These are phyloP conservation scores for Cavia porcellus DNA, from an alignment of 2,113 vertebrate genomes.

Conservation along the genomic window DNA sequence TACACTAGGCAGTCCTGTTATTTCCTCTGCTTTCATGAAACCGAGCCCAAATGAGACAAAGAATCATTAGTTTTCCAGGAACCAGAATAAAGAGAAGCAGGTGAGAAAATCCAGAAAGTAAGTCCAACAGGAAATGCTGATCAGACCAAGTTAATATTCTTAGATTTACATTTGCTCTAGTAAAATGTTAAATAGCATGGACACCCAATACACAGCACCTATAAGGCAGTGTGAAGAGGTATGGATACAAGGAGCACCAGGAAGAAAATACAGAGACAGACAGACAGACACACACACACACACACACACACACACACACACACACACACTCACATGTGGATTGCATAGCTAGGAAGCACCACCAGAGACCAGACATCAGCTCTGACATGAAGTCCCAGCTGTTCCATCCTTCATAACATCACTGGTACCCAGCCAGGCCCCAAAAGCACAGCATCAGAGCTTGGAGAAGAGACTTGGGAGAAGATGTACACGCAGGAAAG, in stretches of 20 bases:
- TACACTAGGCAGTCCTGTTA: background rate
- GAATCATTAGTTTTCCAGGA: slow-evolving; percentile 30
- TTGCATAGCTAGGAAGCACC: background rate
- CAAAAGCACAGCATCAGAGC: background rate
- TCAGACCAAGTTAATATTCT: slow-evolving; percentile 14
- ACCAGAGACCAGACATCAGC: background rate
- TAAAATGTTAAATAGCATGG: slow-evolving; percentile 39
- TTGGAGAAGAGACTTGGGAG: background rate
- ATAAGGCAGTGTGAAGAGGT: background rate
- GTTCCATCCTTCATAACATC: background rate
- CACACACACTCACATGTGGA: background rate
- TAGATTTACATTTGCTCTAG: slow-evolving; percentile 5
- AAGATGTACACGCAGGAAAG: background rate
- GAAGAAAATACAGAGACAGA: background rate
- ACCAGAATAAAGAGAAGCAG: slow-evolving; percentile 26
- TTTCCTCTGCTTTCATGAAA: background rate
- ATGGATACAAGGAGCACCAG: background rate
- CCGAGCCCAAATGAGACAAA: background rate
- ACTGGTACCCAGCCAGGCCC: background rate
- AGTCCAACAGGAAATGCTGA: background rate
- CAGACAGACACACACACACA: background rate
- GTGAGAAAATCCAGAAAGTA: background rate
- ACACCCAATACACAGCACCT: background rate
- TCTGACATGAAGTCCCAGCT: background rate
- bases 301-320: background rate